phyloP scores from a whole-genome alignment of 2,113 vertebrate genomes.

The Erythrocercus mccallii region DNA sequence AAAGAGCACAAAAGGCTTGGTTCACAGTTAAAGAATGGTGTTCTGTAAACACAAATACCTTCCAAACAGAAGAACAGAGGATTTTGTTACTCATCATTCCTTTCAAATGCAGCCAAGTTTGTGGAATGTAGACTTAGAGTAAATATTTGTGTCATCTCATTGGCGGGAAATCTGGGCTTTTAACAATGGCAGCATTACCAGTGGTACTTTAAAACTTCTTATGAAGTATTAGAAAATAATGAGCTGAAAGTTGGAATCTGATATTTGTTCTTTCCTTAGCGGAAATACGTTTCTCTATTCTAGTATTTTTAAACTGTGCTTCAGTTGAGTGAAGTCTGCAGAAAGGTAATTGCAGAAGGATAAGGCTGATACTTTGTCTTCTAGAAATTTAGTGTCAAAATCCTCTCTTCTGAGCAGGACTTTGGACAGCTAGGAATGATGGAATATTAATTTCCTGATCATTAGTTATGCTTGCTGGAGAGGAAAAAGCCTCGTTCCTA shows the following conservation, averaged over 20 bases:
- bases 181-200: slow-evolving; percentile 25
- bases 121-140: slow-evolving; percentile 53
- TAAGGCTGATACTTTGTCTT: not conserved
- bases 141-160: slow-evolving; percentile 65
- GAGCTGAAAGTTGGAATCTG: slow-evolving; percentile 33
- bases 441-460: not conserved
- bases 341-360: not conserved
- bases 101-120: slow-evolving; percentile 67
- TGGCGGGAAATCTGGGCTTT: slow-evolving; percentile 44
- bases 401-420: not conserved
- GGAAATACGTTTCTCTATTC: not conserved
- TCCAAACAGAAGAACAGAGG: slow-evolving; percentile 56
- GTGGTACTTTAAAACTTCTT: slow-evolving; percentile 26
- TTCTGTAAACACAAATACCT: slow-evolving; percentile 50
- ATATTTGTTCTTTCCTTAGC: not conserved
- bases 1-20: not conserved
- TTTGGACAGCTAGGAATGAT: not conserved
- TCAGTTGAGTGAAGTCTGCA: not conserved
- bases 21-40: slow-evolving; percentile 37
- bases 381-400: not conserved
- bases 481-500: not conserved
- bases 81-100: slow-evolving; percentile 62
- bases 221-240: slow-evolving; percentile 42
- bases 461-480: not conserved
- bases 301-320: not conserved